Conservation (phyloP, 2,113 vertebrate genomes). For the Zeus faber region DNA sequence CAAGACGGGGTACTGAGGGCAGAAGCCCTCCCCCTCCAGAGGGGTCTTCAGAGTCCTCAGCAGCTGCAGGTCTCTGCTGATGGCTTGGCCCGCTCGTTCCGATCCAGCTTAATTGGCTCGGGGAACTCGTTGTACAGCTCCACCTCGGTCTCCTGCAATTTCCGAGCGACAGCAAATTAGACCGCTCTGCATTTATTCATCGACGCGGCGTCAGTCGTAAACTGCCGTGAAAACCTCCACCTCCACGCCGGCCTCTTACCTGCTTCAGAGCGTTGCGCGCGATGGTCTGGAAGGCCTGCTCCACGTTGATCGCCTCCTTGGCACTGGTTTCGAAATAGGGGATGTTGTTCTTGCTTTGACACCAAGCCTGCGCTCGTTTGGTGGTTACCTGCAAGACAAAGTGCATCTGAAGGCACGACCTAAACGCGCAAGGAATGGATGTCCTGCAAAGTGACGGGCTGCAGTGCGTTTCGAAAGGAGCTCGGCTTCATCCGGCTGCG, state of each 20-base stretch:
- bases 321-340: slow-evolving; percentile 97
- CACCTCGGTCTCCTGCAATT: slow-evolving; percentile 88
- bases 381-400: slow-evolving; percentile 84
- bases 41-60: slow-evolving; percentile 78
- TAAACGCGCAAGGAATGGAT: too few species aligned
- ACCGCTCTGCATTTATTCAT: not conserved
- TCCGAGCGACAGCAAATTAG: not conserved
- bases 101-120: slow-evolving; percentile 94
- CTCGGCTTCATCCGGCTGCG: too few species aligned
- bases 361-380: slow-evolving; percentile 94
- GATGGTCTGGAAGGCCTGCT: slow-evolving; percentile 96
- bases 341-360: slow-evolving; percentile 98
- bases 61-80: slow-evolving; percentile 90
- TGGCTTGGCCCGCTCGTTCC: slow-evolving; percentile 87
- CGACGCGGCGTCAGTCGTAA: not conserved
- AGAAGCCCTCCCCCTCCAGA: slow-evolving; percentile 38
- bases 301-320: slow-evolving; percentile 96
- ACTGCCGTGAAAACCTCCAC: not conserved
- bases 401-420: too few species aligned
- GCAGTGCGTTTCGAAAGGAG: too few species aligned
- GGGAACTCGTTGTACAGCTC: slow-evolving; percentile 97
- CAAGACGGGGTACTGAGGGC: slow-evolving; percentile 57
- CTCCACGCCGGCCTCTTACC: slow-evolving; percentile 63
- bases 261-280: slow-evolving; percentile 96
- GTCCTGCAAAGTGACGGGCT: too few species aligned